Base-by-base conservation (phyloP, 2,888 invertebrate genomes). In the Yponomeuta cagnagella region DNA sequence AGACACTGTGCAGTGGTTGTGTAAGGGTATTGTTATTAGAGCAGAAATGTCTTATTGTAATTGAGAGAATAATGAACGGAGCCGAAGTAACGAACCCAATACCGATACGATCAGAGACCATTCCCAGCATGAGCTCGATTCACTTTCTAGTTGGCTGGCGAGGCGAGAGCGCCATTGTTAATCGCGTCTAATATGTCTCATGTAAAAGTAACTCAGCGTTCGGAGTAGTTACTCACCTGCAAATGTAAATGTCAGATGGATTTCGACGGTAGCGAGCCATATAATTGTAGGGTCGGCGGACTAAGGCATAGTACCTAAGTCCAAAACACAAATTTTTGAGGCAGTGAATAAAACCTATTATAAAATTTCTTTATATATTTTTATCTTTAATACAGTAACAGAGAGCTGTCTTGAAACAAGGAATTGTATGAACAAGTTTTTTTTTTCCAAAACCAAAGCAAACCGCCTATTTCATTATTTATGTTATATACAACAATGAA, bases 61-160 rank as follows among this genome's bases (percentile, higher is more conserved):
- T 85, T 84, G 82, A 84, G 81, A 85, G 80, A 84, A 86, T 87
- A 89, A 85, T 86, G 84, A 85, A 84, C 79, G 80, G 79, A 80
- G 82, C 85, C 79, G 79, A 79, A 80, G 82, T 85, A 88, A 86
- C 83, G 85, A 89, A 86, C 83, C 81, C 78, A 72, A 81, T 78
- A 80, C 83, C 82, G 87, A 90, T 90, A 87, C 82, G 79, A 90
- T 89, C 87, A 79, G 81, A 86, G 84, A 82, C 83, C 83, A 85
- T 85, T 86, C 84, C 82, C 81, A 79, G 81, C 82, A 81, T 79
- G 81, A 80, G 80, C 80, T 79, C 83, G 84, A 82, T 84, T 87
- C 85, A 89, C 88, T 90, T 90, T 89, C 87, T 88, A 88, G 85
- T 86, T 85, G 84, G 83, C 80, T 70, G 30, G 15, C 67, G 23